These are phyloP conservation scores for Drosophila murphyi DNA, from an alignment of 1,140 invertebrate genomes.

Conservation along the genomic window DNA sequence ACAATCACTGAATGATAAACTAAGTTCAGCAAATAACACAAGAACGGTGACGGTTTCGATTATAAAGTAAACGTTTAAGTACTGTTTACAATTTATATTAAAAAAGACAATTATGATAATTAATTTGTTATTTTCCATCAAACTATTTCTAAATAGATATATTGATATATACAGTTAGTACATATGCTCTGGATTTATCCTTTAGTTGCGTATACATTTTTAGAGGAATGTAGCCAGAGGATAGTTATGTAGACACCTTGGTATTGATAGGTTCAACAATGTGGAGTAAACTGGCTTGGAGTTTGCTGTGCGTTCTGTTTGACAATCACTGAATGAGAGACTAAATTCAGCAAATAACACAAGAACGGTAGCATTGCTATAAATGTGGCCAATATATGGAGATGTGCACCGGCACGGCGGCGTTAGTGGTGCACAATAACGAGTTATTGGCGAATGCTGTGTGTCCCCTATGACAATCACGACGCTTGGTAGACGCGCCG, in stretches of 20 bases:
- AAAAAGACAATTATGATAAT: too few relatives aligned
- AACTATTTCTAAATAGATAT: too few relatives aligned
- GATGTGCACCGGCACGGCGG: constrained; percentile 59
- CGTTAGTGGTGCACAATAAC: constrained; percentile 70
- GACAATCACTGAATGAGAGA: constrained; percentile 62
- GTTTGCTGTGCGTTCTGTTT: constrained; percentile 65
- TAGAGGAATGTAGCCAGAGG: constrained; percentile 19
- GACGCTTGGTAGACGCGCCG: constrained; percentile 48
- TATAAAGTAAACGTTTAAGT: too few relatives aligned
- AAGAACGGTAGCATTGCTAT: constrained; percentile 40
- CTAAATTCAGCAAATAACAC: constrained; percentile 59
- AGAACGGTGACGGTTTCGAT: too few relatives aligned
- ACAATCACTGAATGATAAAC: constrained; percentile 59
- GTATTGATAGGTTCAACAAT: constrained; percentile 34
- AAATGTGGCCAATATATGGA: constrained; percentile 79
- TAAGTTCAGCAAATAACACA: constrained; percentile 61
- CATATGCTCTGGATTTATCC: too few relatives aligned
- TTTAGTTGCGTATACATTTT: too few relatives aligned
- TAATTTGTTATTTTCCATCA: too few relatives aligned
- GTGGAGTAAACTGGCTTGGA: constrained; percentile 40
- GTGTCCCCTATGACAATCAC: constrained; percentile 74
- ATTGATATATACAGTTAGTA: too few relatives aligned
- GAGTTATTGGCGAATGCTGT: constrained; percentile 76
- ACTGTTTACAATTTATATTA: too few relatives aligned
- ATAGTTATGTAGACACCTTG: constrained; percentile 43